These are phyloP conservation scores for Illadopsis cleaveri DNA, from an alignment of 2,113 vertebrate genomes.

Conservation along the genomic window DNA sequence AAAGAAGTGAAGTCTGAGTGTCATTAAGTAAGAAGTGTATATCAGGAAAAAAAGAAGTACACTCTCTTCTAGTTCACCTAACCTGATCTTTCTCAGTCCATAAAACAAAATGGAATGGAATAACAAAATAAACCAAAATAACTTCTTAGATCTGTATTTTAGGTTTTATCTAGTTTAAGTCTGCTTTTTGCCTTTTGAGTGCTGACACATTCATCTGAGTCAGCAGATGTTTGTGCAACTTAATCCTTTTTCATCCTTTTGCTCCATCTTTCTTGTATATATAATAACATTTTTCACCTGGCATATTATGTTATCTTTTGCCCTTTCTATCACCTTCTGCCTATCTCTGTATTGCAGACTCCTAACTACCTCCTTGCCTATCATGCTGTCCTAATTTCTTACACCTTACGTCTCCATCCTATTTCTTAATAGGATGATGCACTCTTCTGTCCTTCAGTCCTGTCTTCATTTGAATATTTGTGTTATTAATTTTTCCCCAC, in stretches of 20 bases:
- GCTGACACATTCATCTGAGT: slow-evolving; percentile 12
- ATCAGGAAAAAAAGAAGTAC: background rate
- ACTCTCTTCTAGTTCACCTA: background rate
- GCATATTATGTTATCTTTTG: background rate
- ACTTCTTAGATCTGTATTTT: background rate
- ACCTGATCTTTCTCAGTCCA: background rate
- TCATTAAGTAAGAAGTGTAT: background rate
- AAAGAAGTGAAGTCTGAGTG: background rate
- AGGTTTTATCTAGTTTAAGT: background rate
- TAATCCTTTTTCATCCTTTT: background rate
- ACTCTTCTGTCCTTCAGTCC: slow-evolving; percentile 20
- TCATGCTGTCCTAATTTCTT: slow-evolving; percentile 54
- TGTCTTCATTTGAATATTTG: slow-evolving; percentile 27
- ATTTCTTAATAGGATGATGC: background rate
- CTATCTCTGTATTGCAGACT: slow-evolving; percentile 1
- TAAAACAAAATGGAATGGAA: background rate
- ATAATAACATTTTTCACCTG: slow-evolving; percentile 7
- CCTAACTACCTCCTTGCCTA: slow-evolving; percentile 53
- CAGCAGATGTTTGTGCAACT: slow-evolving; percentile 24
- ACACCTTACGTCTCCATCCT: background rate
- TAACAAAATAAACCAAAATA: background rate
- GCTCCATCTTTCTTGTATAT: background rate
- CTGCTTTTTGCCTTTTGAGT: background rate
- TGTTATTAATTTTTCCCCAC: background rate
- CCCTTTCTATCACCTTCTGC: background rate